Evolutionary conservation across 2,113 vertebrate genomes (phyloP).

Genomic region (Rostratula benghalensis): DNA sequence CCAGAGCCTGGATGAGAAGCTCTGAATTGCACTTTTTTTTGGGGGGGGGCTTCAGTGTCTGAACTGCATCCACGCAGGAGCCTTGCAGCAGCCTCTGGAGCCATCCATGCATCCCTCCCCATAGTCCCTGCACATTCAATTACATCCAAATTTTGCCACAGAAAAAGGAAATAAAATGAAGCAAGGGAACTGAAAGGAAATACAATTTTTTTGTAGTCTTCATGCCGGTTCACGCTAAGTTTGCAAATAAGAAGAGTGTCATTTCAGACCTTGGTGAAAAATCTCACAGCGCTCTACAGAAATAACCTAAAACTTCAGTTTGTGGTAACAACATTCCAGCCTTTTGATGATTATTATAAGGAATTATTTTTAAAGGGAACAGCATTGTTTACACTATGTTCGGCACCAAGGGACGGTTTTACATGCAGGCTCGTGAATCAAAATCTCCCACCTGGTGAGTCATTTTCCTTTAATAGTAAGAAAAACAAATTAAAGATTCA

Average conservation of each 20-base stretch:
- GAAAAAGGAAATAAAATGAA: not conserved
- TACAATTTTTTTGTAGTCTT: not conserved
- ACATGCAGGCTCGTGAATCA: conserved; percentile 17
- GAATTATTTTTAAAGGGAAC: conserved; percentile 28
- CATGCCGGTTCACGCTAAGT: not conserved
- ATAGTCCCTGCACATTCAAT: not conserved
- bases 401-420: conserved; percentile 26
- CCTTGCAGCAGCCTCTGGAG: not conserved
- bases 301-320: not conserved
- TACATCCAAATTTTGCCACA: not conserved
- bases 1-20: not conserved
- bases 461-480: conserved; percentile 52
- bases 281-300: not conserved
- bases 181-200: not conserved
- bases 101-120: not conserved
- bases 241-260: not conserved
- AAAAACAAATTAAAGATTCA: conserved; percentile 38
- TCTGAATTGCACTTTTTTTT: not conserved
- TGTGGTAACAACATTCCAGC: not conserved
- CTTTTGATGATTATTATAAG: not conserved
- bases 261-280: not conserved
- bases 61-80: not conserved
- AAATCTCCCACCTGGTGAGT: conserved; percentile 49
- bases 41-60: not conserved
- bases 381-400: not conserved